Evolutionary conservation across 2,797 vertebrate species (phyloP), one percentile per base, ranked within the genome.

Genomic region (Sandelia bainsii): DNA sequence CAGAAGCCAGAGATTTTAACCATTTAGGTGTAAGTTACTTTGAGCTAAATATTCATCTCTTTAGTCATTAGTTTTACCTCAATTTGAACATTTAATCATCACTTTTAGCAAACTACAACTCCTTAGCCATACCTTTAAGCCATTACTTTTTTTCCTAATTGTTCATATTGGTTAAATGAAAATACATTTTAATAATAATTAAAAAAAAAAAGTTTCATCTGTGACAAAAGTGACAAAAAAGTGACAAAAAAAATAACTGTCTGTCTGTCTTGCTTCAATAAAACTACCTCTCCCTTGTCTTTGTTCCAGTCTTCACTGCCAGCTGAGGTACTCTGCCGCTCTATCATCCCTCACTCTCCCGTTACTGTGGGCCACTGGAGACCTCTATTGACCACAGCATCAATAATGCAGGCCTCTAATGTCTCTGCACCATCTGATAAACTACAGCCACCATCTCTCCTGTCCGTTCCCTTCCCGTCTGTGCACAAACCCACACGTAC

Each of bases 341-440:
- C 79, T 62, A 72, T 82, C 80, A 83, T 90, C 89, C 80, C 81
- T 89, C 81, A 83, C 80, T 91, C 87, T 88, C 81, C 71, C 44
- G 81, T 87, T 91, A 81, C 91, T 91, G 86, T 85, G 82, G 83
- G 87, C 87, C 91, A 89, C 88, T 88, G 75, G 90, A 88, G 93
- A 94, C 91, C 89, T 93, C 92, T 90, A 88, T 92, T 94, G 94
- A 93, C 90, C 91, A 82, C 87, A 86, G 83, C 85, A 93, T 93
- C 93, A 94, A 94, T 94, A 93, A 93, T 94, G 93, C 82, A 93
- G 78, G 81, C 83, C 82, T 88, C 88, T 94, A 92, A 93, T 94
- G 93, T 91, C 88, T 90, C 89, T 85, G 85, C 85, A 82, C 78
- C 87, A 86, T 86, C 88, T 89, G 87, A 92, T 91, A 91, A 92